phyloP scores from a whole-genome alignment of 2,113 vertebrate species.

The Geococcyx californianus region DNA sequence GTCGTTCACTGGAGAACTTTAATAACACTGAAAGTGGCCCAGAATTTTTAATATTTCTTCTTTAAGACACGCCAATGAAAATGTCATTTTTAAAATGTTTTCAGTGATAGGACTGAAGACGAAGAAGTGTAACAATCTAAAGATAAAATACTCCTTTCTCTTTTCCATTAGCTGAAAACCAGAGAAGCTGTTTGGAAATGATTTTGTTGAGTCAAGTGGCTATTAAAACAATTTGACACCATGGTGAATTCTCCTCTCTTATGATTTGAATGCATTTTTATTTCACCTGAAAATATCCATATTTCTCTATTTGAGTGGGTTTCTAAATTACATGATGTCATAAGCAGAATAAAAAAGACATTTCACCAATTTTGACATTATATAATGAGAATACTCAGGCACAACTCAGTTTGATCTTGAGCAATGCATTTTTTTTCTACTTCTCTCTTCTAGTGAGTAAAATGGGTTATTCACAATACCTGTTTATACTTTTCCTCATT shows the following conservation, averaged over 20 bases:
- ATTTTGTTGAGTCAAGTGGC: background rate
- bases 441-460: background rate
- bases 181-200: background rate
- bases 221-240: background rate
- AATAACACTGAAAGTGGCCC: background rate
- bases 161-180: constrained; percentile 23
- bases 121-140: background rate
- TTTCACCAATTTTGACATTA: background rate
- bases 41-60: constrained; percentile 31
- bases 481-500: background rate
- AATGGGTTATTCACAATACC: background rate
- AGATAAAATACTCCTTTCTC: background rate
- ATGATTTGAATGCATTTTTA: background rate
- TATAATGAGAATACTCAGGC: background rate
- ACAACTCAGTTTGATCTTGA: background rate
- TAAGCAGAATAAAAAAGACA: background rate
- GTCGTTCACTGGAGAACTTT: constrained; percentile 24
- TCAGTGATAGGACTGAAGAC: background rate
- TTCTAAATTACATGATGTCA: background rate
- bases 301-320: background rate
- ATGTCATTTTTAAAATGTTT: background rate
- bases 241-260: background rate
- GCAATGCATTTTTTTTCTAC: background rate
- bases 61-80: background rate
- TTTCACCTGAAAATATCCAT: background rate